Base-by-base conservation (phyloP, 1,140 invertebrate species). In the Aphaenogaster ashmeadi region DNA sequence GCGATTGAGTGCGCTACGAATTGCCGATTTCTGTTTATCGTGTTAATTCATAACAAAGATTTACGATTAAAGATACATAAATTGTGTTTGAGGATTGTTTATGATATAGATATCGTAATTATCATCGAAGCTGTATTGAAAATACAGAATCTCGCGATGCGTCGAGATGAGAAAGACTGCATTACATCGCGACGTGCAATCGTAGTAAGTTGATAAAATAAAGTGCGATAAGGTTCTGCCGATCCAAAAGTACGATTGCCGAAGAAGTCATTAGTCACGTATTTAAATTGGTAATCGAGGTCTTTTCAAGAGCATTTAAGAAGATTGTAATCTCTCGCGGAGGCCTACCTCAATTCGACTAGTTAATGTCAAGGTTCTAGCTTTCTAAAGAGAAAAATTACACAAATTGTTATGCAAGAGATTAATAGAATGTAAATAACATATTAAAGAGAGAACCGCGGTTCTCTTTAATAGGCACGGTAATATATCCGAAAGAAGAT, bases 31-130 rank as follows among this genome's bases (percentile, higher is more conserved):
- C 15, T 52, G 15, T 67, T 50, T 44, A 18, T 27, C 7, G 13
- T 44, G 44, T 50, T 67, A 67, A 60, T 67, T 67, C 9, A 33
- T 52, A 8, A 52, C 15, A 18, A 72, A 52, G 8, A 56, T 75
- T 58, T 41, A 52, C n/a, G n/a, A 58, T 41, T 2, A 3, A 52
- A 15, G 67, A 71, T 36, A 71, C 13, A 13, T 58, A 60, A 60
- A 62, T 44, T 41, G 74, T 58, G 36, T 27, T 27, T 77, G 52
- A 18, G 38, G 8, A 38, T 54, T 3, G 1, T 36, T 72, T 38
- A 4, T 18, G 18, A 2, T 50, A 8, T 52, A 74, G 9, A 56
- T 38, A 13, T n/a, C 6, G 18, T 13, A 64, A 50, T 18, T 71
- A 71, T 38, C 5, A 21, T n/a, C 44, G 9, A 50, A 44, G 7